These are phyloP conservation scores for Calidris pugnax DNA, from an alignment of 2,113 vertebrate species.

Conservation along the genomic window DNA sequence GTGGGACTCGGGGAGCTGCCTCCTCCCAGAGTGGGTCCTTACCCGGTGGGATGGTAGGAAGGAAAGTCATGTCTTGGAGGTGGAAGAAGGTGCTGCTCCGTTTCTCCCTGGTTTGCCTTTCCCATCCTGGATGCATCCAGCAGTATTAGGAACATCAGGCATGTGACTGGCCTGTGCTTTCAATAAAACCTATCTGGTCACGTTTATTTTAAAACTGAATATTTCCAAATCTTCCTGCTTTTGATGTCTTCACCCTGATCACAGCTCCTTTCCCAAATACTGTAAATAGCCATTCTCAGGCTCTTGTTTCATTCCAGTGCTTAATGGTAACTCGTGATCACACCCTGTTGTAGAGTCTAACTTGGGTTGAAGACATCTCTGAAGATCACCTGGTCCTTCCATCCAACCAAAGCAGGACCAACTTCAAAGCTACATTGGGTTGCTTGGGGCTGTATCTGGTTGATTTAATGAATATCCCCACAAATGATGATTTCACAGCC, in stretches of 20 bases:
- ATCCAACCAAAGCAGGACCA: neutral
- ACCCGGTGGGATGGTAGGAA: neutral
- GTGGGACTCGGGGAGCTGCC: neutral
- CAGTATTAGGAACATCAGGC: neutral
- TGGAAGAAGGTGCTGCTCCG: neutral
- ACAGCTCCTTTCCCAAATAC: neutral
- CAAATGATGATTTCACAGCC: neutral
- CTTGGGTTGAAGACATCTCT: neutral
- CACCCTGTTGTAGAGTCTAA: neutral
- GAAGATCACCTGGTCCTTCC: neutral
- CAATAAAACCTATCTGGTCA: neutral
- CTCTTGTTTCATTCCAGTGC: neutral
- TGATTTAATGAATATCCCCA: neutral
- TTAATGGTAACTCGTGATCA: neutral
- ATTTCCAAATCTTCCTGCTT: neutral
- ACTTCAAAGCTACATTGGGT: neutral
- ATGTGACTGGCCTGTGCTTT: neutral
- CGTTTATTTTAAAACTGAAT: neutral
- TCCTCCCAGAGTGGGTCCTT: accelerated
- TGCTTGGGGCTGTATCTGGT: accelerated
- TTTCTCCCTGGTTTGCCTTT: neutral
- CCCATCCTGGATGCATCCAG: neutral
- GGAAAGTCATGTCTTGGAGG: neutral
- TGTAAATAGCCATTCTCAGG: neutral
- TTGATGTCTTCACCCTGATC: neutral